Evolutionary conservation across 37 sponge, comb jelly and placozoan genomes (phyloP).

Genomic region (Crambe crambe): DNA sequence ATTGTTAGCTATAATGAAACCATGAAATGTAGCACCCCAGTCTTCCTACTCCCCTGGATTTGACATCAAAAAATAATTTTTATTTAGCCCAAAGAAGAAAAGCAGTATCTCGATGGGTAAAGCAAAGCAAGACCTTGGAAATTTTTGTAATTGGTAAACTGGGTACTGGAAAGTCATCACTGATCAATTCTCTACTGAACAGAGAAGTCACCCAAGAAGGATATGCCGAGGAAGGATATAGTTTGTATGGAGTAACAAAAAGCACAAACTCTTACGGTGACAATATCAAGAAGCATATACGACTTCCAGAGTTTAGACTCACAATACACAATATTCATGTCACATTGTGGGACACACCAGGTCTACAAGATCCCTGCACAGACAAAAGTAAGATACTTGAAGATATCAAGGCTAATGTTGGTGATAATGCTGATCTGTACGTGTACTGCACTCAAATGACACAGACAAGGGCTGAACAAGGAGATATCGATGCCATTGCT

Average conservation of each 20-base stretch:
- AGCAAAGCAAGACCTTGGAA: background rate
- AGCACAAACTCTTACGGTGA: background rate
- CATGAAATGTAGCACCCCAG: too few relatives aligned
- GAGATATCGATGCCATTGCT: background rate
- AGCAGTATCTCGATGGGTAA: background rate
- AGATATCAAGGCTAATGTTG: background rate
- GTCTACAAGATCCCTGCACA: background rate
- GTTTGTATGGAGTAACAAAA: too few relatives aligned
- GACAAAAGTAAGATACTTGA: background rate
- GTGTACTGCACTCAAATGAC: constrained; percentile 9
- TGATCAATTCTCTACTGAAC: background rate
- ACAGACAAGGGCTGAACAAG: background rate
- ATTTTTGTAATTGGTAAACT: background rate
- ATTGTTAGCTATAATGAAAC: too few relatives aligned
- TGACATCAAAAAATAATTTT: too few relatives aligned
- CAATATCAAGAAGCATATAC: background rate
- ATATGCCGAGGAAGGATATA: too few relatives aligned
- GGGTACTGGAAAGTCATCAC: background rate
- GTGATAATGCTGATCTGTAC: background rate
- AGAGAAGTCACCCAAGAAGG: too few relatives aligned
- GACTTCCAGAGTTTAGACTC: background rate
- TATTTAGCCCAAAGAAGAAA: too few relatives aligned
- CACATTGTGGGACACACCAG: constrained; percentile 14
- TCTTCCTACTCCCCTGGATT: too few relatives aligned
- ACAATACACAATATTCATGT: background rate